Evolutionary conservation across 2,797 vertebrate species (phyloP).

Genomic region (Sebastes flavidus): DNA sequence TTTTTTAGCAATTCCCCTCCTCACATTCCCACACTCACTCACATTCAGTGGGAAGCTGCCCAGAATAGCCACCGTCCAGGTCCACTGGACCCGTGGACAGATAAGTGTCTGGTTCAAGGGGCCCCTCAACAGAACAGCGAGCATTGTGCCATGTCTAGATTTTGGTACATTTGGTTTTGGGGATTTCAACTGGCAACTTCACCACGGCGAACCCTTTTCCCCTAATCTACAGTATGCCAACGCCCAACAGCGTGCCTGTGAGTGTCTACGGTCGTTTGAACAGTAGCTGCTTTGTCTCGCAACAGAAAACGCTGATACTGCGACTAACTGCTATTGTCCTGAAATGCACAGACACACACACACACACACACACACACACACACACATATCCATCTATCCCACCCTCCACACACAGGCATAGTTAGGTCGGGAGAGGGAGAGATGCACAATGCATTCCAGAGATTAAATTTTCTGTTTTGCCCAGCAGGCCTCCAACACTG

Average conservation of each 20-base stretch:
- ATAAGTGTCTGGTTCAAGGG: constrained; percentile 3
- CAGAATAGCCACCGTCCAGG: constrained; percentile 23
- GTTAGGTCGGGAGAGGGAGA: constrained; percentile 62
- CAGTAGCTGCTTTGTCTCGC: constrained; percentile 78
- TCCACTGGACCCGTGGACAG: constrained; percentile 6
- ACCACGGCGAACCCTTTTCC: not conserved
- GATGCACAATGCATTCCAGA: constrained; percentile 81
- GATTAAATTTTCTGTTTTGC: constrained; percentile 74
- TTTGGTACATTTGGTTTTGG: not conserved
- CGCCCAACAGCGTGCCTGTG: constrained; percentile 50
- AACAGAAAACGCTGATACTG: constrained; percentile 78
- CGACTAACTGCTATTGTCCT: constrained; percentile 79
- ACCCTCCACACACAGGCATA: constrained; percentile 63
- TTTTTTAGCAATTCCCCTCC: constrained; percentile 27
- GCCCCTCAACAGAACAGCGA: not conserved
- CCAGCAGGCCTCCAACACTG: constrained; percentile 41
- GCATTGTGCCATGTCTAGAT: not conserved
- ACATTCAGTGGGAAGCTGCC: constrained; percentile 13
- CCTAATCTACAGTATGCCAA: constrained; percentile 49
- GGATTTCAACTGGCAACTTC: constrained; percentile 19
- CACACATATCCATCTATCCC: constrained; percentile 28
- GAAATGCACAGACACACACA: constrained; percentile 26
- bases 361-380: not conserved
- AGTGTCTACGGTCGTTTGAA: constrained; percentile 64
- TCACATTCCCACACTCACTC: constrained; percentile 34